Evolutionary conservation across 64 coral and sea anemone genomes (phyloP).

Genomic region (Porites australiensis): DNA sequence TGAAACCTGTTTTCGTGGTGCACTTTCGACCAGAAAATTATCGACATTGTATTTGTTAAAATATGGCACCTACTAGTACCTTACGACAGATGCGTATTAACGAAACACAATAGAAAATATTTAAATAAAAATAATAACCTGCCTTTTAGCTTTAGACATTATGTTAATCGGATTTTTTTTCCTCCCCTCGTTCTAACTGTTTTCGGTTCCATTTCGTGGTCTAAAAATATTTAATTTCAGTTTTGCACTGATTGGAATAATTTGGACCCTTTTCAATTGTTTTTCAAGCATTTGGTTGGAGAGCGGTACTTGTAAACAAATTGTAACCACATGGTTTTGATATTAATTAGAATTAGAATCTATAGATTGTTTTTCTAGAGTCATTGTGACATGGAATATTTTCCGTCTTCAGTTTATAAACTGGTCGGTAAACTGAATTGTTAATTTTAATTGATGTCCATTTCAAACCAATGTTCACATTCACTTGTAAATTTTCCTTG

Average conservation of each 20-base stretch:
- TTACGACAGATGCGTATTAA: constrained; percentile 87
- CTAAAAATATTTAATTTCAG: background rate
- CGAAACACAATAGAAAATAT: constrained; percentile 85
- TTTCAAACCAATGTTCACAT: constrained; percentile 28
- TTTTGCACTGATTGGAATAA: constrained; percentile 7
- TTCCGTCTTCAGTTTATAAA: constrained; percentile 7
- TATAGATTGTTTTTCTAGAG: constrained; percentile 68
- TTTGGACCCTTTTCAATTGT: constrained; percentile 9
- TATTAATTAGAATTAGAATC: constrained; percentile 86
- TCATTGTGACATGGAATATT: background rate
- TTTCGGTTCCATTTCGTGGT: background rate
- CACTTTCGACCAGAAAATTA: constrained; percentile 25
- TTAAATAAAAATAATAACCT: constrained; percentile 80
- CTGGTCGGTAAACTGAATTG: constrained; percentile 27
- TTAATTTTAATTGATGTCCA: background rate
- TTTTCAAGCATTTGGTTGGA: background rate
- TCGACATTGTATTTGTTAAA: constrained; percentile 39
- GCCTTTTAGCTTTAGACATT: constrained; percentile 60
- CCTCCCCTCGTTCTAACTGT: background rate
- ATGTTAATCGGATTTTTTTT: constrained; percentile 69
- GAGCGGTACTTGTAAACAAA: constrained; percentile 78
- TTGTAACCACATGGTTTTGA: constrained; percentile 89
- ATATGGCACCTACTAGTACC: constrained; percentile 21
- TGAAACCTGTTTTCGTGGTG: constrained; percentile 1
- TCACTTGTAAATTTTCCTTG: constrained; percentile 48